Evolutionary conservation across 64 coral and sea anemone species (phyloP).

Genomic region (Astreopora myriophthalma): DNA sequence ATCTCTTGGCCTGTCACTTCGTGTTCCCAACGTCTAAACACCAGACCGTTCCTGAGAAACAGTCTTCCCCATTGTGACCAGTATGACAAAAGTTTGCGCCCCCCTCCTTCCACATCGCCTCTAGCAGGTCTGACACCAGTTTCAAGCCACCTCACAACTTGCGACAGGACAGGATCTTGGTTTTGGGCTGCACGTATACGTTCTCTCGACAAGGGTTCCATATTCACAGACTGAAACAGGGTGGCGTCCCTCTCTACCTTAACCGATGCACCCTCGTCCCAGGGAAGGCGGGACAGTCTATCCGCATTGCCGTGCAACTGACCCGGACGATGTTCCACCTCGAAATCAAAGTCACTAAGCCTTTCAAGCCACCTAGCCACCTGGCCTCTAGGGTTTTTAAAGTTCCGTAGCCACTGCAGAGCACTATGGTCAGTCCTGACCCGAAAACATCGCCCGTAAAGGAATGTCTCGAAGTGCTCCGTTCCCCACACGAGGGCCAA

Average conservation of each 20-base stretch:
- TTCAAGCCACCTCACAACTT: not conserved
- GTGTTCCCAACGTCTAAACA: constrained; percentile 23
- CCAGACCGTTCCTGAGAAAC: not conserved
- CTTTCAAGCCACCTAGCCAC: constrained; percentile 58
- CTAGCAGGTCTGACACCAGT: not conserved
- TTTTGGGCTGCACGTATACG: not conserved
- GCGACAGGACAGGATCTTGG: not conserved
- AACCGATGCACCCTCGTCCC: not conserved
- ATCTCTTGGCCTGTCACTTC: not conserved
- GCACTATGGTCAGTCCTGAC: constrained; percentile 48
- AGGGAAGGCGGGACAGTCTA: constrained; percentile 26
- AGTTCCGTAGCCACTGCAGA: constrained; percentile 58
- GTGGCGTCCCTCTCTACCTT: not conserved
- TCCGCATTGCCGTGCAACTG: constrained; percentile 52
- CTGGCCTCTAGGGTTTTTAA: constrained; percentile 62
- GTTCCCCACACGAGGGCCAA: constrained; percentile 37
- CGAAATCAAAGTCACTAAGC: constrained; percentile 58
- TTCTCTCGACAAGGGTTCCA: not conserved
- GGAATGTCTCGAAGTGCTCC: constrained; percentile 65
- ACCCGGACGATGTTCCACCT: constrained; percentile 39
- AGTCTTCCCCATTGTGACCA: constrained; percentile 56
- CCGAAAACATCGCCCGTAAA: constrained; percentile 44
- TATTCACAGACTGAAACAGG: not conserved
- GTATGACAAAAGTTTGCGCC: not conserved
- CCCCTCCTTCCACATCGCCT: not conserved